These are phyloP conservation scores for Helicoverpa zea DNA, from an alignment of 1,140 invertebrate genomes.

Conservation along the genomic window DNA sequence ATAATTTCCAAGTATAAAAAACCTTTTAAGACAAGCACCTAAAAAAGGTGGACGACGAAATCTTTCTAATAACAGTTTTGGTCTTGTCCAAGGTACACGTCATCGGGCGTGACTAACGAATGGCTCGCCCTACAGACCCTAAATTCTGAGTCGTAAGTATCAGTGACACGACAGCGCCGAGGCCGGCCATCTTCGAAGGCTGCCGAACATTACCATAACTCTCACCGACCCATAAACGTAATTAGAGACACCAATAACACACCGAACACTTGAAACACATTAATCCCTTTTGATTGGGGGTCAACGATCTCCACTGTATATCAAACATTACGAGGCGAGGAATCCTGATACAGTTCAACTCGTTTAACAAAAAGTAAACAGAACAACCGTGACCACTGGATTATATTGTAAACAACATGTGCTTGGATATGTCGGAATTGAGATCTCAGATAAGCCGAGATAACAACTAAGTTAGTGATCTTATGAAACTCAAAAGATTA, in stretches of 20 bases:
- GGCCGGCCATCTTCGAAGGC: constrained; percentile 74
- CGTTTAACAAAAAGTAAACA: constrained; percentile 63
- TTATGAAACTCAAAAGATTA: constrained; percentile 15
- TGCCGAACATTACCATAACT: constrained; percentile 84
- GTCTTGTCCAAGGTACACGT: constrained; percentile 87
- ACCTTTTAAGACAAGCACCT: constrained; percentile 77
- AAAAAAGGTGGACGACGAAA: constrained; percentile 64
- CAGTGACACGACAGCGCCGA: constrained; percentile 72
- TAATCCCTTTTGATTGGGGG: constrained; percentile 80
- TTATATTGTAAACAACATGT: constrained; percentile 51
- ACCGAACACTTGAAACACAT: constrained; percentile 78
- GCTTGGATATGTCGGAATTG: constrained; percentile 56
- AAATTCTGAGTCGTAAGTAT: constrained; percentile 86
- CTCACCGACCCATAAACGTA: constrained; percentile 78
- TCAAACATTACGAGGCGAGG: constrained; percentile 67
- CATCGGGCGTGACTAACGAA: constrained; percentile 86
- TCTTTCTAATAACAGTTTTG: constrained; percentile 86
- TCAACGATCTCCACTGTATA: constrained; percentile 70
- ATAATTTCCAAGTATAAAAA: constrained; percentile 63
- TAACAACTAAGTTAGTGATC: constrained; percentile 44
- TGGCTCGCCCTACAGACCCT: constrained; percentile 86
- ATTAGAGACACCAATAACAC: constrained; percentile 83
- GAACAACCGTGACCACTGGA: constrained; percentile 53
- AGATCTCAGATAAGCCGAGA: constrained; percentile 56
- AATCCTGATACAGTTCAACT: constrained; percentile 62